A percentile compares a stretch with the other conserved stretches of the same genome.
phyloP scores from a whole-genome alignment of 2,888 invertebrate genomes.

The Euclidia mi region DNA sequence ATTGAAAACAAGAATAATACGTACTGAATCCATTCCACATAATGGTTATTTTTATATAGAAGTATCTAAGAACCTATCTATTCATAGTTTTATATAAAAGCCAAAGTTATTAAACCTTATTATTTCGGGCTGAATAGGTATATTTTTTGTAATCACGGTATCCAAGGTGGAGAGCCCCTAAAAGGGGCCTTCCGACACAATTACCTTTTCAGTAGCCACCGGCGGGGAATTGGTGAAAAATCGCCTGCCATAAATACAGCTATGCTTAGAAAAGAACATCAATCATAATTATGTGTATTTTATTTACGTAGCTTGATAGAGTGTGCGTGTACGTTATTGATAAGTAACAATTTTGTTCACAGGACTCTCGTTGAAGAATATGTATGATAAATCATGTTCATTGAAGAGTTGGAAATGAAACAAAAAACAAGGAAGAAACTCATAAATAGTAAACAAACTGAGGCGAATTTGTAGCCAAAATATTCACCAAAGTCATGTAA shows the following conservation, averaged over 20 bases:
- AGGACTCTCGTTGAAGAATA: conserved; percentile 64
- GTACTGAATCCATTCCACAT: no score
- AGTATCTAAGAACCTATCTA: background rate
- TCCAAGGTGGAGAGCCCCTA: conserved; percentile 31
- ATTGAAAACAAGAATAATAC: no score
- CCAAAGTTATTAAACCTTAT: conserved; percentile 26
- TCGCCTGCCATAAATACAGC: conserved; percentile 53
- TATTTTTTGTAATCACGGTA: conserved; percentile 44
- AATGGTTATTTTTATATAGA: no score
- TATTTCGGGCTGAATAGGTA: conserved; percentile 5
- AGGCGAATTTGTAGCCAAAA: conserved; percentile 72
- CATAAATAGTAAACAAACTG: conserved; percentile 60
- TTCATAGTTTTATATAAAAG: conserved; percentile 33
- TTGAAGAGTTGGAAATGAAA: conserved; percentile 80
- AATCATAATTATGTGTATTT: conserved; percentile 50
- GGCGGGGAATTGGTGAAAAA: conserved; percentile 61
- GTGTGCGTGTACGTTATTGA: conserved; percentile 40
- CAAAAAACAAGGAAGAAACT: conserved; percentile 80
- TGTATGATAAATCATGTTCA: conserved; percentile 69
- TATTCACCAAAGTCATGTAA: conserved; percentile 79
- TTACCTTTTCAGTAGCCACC: conserved; percentile 58
- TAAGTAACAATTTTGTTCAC: conserved; percentile 59
- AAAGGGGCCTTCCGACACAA: conserved; percentile 51
- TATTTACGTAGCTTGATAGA: conserved; percentile 41
- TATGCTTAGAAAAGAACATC: conserved; percentile 48